phyloP scores from a whole-genome alignment of 2,797 vertebrate species.

The Microcaecilia unicolor region DNA sequence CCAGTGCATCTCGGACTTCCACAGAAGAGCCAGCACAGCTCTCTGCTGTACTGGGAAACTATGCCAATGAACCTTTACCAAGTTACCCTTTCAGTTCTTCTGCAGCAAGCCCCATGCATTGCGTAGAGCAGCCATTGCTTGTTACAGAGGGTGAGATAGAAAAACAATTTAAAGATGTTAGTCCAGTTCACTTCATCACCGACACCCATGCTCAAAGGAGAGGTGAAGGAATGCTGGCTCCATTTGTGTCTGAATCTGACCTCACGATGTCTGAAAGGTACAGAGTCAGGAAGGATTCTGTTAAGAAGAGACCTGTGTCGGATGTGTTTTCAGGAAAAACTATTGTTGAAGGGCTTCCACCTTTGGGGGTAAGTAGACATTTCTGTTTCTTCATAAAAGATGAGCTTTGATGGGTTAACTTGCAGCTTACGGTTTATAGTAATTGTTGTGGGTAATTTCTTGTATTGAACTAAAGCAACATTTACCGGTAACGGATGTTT shows the following conservation, averaged over 20 bases:
- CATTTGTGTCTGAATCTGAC: constrained; percentile 85
- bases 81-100: constrained; percentile 65
- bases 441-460: no score
- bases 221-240: constrained; percentile 64
- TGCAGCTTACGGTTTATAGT: no score
- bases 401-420: no score
- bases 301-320: constrained; percentile 81
- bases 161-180: constrained; percentile 38
- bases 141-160: constrained; percentile 58
- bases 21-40: constrained; percentile 53
- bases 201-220: constrained; percentile 46
- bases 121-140: constrained; percentile 67
- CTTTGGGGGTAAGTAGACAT: constrained; percentile 73
- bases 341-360: constrained; percentile 79
- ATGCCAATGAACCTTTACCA: constrained; percentile 57
- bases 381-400: no score
- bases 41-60: constrained; percentile 46
- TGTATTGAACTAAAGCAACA: no score
- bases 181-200: constrained; percentile 31
- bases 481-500: no score
- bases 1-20: constrained; percentile 37
- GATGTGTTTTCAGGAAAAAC: constrained; percentile 79
- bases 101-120: constrained; percentile 49
- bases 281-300: constrained; percentile 68
- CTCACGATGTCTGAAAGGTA: constrained; percentile 66